phyloP scores from a whole-genome alignment of 2,888 invertebrate species.

The Allolobophora icterica region DNA sequence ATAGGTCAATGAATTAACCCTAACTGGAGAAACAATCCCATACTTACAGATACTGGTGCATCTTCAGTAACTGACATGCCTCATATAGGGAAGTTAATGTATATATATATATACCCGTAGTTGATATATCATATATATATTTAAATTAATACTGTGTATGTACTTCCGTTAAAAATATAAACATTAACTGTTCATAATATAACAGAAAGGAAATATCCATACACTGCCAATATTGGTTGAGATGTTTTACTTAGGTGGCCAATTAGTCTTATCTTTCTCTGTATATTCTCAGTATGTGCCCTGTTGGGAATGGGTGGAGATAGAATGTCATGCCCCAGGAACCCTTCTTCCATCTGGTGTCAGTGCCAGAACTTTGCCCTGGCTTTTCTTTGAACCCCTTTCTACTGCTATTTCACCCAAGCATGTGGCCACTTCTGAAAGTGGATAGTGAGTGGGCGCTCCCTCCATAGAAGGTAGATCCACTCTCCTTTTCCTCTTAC shows the following conservation, averaged over 20 bases:
- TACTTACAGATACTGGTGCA: too few relatives aligned
- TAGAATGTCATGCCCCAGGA: not conserved
- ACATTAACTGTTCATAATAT: too few relatives aligned
- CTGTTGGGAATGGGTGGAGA: not conserved
- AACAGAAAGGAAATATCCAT: too few relatives aligned
- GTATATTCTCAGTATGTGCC: not conserved
- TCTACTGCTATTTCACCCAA: not conserved
- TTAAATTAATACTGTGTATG: too few relatives aligned
- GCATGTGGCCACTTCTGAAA: not conserved
- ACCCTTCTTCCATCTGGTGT: not conserved
- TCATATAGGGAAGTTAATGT: too few relatives aligned
- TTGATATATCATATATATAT: too few relatives aligned
- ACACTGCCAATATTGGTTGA: too few relatives aligned
- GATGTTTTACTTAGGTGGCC: not conserved
- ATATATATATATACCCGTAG: too few relatives aligned
- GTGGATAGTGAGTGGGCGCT: not conserved
- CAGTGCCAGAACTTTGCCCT: conserved; percentile 17
- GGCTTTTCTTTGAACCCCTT: not conserved
- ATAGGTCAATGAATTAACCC: too few relatives aligned
- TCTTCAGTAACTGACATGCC: too few relatives aligned
- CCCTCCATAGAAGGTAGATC: not conserved
- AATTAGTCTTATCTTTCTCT: not conserved
- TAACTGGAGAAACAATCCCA: too few relatives aligned
- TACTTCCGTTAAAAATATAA: too few relatives aligned
- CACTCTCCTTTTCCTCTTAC: not conserved